Evolutionary conservation across 2,113 vertebrate species (phyloP).

Genomic region (Sigmodon hispidus): DNA sequence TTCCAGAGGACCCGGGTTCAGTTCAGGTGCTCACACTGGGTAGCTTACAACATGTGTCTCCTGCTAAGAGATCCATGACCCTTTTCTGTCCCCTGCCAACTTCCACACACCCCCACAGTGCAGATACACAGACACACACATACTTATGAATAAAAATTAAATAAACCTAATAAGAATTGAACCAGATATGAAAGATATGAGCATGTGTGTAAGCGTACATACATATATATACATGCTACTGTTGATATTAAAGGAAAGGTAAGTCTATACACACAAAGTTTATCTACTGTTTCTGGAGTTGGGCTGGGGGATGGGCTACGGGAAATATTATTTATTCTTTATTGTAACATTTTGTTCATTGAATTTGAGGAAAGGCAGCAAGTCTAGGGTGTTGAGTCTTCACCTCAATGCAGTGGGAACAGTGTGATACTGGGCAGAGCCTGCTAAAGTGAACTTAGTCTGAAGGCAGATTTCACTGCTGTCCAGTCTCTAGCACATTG

Average conservation of each 20-base stretch:
- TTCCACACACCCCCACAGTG: not conserved
- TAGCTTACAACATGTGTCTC: not conserved
- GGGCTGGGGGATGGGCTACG: not conserved
- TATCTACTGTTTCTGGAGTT: not conserved
- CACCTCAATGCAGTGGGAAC: not conserved
- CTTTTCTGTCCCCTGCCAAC: not conserved
- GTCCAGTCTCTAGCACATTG: not conserved
- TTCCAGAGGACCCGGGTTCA: no score
- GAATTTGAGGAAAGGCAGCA: not conserved
- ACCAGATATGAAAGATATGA: constrained; percentile 6
- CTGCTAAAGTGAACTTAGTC: not conserved
- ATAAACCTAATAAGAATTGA: not conserved
- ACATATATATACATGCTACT: not conserved
- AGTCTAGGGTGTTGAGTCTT: not conserved
- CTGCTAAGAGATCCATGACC: not conserved
- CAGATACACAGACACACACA: not conserved
- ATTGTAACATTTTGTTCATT: not conserved
- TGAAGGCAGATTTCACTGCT: not conserved
- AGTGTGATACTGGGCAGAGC: not conserved
- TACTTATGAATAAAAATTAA: not conserved
- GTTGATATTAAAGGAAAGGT: not conserved
- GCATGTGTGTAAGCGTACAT: no score
- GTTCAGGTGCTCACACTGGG: not conserved
- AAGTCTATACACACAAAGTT: not conserved
- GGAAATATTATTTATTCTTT: not conserved